A percentile compares a stretch with the other conserved stretches of the same genome.
Conservation (phyloP, 2,888 invertebrate genomes). For the Priocnemis perturbator region DNA sequence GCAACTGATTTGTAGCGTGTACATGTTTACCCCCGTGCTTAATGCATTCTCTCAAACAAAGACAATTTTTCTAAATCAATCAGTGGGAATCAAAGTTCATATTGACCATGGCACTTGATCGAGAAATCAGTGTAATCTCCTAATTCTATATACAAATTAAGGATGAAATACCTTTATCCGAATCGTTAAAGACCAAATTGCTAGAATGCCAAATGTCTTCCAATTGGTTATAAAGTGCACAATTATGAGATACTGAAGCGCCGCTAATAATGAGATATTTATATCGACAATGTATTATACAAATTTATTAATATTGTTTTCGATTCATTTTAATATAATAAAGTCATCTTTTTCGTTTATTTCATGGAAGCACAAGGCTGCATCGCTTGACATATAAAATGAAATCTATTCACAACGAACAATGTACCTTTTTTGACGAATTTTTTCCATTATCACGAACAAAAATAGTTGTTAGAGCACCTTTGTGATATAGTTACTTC, state of each 20-base stretch:
- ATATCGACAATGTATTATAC: constrained; percentile 6
- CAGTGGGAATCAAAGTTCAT: too few species aligned
- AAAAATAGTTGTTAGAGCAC: background rate
- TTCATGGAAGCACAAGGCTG: constrained; percentile 8
- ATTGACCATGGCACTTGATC: too few species aligned
- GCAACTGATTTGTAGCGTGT: constrained; percentile 2
- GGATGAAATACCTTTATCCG: background rate
- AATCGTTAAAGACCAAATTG: background rate
- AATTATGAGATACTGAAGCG: background rate
- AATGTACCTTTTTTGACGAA: background rate
- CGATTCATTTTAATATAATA: constrained; percentile 16
- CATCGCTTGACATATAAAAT: background rate
- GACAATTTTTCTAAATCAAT: background rate
- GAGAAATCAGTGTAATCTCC: background rate
- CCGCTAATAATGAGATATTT: too few species aligned
- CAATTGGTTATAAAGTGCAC: background rate
- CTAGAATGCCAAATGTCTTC: background rate
- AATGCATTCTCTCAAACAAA: background rate
- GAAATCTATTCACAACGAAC: constrained; percentile 9
- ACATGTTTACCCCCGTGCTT: background rate
- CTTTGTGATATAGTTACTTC: background rate
- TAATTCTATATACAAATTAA: constrained; percentile 5
- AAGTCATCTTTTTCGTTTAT: background rate
- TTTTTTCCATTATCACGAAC: background rate
- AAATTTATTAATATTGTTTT: constrained; percentile 29